A percentile compares a stretch with the other conserved stretches of the same genome.
Conservation (phyloP, 1,140 invertebrate genomes). For the Papilio aristodemus region DNA sequence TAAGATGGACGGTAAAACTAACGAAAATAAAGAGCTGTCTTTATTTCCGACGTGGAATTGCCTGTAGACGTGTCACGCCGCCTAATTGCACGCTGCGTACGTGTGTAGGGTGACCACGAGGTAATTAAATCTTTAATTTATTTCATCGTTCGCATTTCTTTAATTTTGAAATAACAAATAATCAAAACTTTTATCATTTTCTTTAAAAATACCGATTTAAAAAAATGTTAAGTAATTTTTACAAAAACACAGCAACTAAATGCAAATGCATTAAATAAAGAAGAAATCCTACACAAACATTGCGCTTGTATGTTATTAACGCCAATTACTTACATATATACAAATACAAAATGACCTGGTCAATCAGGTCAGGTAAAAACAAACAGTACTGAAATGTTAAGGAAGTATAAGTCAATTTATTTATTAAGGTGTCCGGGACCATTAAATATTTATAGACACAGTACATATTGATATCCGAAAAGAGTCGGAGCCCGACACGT, state of each 20-base stretch:
- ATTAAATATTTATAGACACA: not conserved
- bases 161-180: not conserved
- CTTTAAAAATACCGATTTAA: too few relatives aligned
- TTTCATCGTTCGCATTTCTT: not conserved
- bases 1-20: constrained; percentile 20
- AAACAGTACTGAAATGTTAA: too few relatives aligned
- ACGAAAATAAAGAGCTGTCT: constrained; percentile 24
- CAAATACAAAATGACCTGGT: too few relatives aligned
- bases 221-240: too few relatives aligned
- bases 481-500: constrained; percentile 14
- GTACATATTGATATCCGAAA: constrained; percentile 2
- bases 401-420: too few relatives aligned
- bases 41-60: constrained; percentile 30
- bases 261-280: too few relatives aligned
- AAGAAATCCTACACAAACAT: too few relatives aligned
- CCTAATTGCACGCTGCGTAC: constrained; percentile 12
- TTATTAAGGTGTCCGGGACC: not conserved
- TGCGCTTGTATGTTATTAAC: too few relatives aligned
- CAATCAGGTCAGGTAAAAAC: too few relatives aligned
- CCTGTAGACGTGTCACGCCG: constrained; percentile 9
- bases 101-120: not conserved
- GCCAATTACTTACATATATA: too few relatives aligned
- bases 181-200: too few relatives aligned
- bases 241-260: too few relatives aligned
- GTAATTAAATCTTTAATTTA: not conserved